Percentiles rank a stretch among this genome's conserved stretches.
Evolutionary conservation across 37 sponge, comb jelly and placozoan species (phyloP).

Genomic region (Spongia lamella): DNA sequence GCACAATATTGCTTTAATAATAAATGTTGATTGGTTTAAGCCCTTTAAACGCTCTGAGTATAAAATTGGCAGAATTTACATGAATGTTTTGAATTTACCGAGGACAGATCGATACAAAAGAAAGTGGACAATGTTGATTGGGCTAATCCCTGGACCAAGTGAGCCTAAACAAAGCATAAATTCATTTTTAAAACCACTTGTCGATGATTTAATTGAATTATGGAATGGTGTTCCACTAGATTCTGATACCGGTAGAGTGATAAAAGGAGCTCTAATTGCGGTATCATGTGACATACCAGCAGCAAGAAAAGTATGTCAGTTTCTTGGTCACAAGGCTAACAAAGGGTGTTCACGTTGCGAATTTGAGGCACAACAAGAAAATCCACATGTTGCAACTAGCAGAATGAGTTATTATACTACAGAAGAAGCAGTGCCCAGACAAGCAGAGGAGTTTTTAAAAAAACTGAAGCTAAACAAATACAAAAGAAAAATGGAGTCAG

Average conservation of each 20-base stretch:
- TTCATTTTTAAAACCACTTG: conserved; percentile 17
- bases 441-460: too few species aligned
- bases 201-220: conserved; percentile 9
- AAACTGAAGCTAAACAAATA: too few species aligned
- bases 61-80: not conserved
- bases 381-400: not conserved
- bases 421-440: too few species aligned
- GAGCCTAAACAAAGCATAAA: conserved; percentile 7
- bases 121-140: conserved; percentile 8
- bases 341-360: conserved; percentile 8
- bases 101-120: conserved; percentile 8
- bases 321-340: conserved; percentile 16
- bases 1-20: conserved; percentile 6
- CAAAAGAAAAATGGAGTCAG: too few species aligned
- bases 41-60: conserved; percentile 14
- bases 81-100: conserved; percentile 2
- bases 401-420: conserved; percentile 10
- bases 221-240: conserved; percentile 16
- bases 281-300: conserved; percentile 15
- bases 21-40: conserved; percentile 17
- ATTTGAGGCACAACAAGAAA: conserved; percentile 11
- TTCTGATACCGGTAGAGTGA: not conserved
- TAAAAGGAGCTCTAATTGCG: conserved; percentile 13
- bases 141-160: conserved; percentile 17
- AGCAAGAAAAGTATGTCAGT: conserved; percentile 1